phyloP scores from a whole-genome alignment of 1,140 invertebrate species.

The Trissolcus basalis region DNA sequence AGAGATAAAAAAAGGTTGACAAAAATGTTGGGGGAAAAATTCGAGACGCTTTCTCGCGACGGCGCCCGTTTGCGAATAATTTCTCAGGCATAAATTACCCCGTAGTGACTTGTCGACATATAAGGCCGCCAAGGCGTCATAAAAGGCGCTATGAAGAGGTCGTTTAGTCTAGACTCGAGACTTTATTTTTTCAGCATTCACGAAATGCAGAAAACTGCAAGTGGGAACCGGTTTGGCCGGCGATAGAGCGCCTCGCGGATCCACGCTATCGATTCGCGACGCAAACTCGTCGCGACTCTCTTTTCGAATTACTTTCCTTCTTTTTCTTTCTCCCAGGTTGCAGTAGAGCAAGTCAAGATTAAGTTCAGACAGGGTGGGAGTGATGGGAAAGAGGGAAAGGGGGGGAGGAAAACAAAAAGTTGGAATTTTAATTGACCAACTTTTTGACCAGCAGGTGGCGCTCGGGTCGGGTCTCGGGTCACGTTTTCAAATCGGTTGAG shows the following conservation, averaged over 20 bases:
- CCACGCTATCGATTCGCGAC: slow-evolving; percentile 12
- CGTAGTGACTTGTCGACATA: slow-evolving; percentile 37
- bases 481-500: slow-evolving; percentile 60
- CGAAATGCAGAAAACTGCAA: slow-evolving; percentile 47
- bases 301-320: neutral
- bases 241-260: slow-evolving; percentile 19
- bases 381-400: no score
- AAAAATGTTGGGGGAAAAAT: slow-evolving; percentile 7
- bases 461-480: slow-evolving; percentile 16
- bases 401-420: no score
- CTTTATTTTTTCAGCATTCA: slow-evolving; percentile 54
- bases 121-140: slow-evolving; percentile 51
- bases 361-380: no score
- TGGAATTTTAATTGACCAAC: no score
- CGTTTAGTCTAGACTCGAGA: slow-evolving; percentile 58
- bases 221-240: slow-evolving; percentile 38
- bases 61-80: slow-evolving; percentile 48
- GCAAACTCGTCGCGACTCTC: slow-evolving; percentile 10
- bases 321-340: neutral
- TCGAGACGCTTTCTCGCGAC: slow-evolving; percentile 29
- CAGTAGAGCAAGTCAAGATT: no score
- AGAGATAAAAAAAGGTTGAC: neutral
- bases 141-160: slow-evolving; percentile 56
- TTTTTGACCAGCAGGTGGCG: no score
- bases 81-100: slow-evolving; percentile 50